Percentiles rank a stretch among this genome's conserved stretches.
Evolutionary conservation across 2,888 invertebrate genomes (phyloP).

Genomic region (Orthonychiurus folsomi): DNA sequence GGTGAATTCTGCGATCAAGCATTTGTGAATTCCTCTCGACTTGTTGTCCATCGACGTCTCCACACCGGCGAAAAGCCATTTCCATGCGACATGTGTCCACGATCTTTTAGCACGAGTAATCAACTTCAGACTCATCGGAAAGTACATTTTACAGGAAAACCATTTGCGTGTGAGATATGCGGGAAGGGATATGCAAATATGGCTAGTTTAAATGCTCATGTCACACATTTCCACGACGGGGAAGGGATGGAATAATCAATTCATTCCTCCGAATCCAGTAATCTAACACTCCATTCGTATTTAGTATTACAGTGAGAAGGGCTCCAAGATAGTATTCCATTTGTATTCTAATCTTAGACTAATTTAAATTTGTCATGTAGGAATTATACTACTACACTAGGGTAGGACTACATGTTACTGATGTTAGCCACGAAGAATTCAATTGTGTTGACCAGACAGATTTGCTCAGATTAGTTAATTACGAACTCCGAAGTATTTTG

Average conservation of each 20-base stretch:
- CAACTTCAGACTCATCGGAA: slow-evolving; percentile 19
- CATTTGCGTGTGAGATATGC: background rate
- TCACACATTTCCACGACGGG: background rate
- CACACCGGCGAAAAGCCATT: slow-evolving; percentile 35
- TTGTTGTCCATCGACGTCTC: slow-evolving; percentile 33
- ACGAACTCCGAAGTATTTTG: no score
- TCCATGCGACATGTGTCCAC: slow-evolving; percentile 21
- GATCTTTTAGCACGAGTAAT: slow-evolving; percentile 16
- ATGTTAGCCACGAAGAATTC: no score
- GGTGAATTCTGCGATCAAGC: slow-evolving; percentile 24
- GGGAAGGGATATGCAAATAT: background rate
- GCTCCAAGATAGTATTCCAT: background rate
- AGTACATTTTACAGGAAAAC: slow-evolving; percentile 6
- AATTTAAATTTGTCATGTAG: background rate
- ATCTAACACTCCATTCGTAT: background rate
- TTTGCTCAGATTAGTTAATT: no score
- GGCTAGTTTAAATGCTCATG: background rate
- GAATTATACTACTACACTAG: no score
- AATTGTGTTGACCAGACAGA: no score
- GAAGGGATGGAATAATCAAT: background rate
- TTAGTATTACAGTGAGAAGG: background rate
- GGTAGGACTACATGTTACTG: background rate
- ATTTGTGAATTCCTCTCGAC: slow-evolving; percentile 34
- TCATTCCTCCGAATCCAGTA: background rate
- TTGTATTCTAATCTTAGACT: background rate